Evolutionary conservation across 1,140 invertebrate genomes (phyloP), one percentile per base, ranked within the genome.

Genomic region (Probaryconus sp.): DNA sequence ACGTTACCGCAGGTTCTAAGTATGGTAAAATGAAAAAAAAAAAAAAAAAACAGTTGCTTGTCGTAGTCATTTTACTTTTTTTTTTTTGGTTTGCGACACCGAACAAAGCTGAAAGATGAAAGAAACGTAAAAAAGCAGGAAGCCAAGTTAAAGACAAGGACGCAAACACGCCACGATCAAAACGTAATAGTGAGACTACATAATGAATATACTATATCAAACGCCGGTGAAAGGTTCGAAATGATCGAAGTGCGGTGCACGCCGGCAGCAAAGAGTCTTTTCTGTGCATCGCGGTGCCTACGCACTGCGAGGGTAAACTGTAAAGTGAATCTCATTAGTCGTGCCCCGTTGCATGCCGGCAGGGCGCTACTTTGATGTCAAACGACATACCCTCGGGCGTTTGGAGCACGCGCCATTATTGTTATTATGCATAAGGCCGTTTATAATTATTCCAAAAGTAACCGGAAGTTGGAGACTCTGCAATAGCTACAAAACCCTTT

Each of bases 241-340:
- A 78, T 74, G 70, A 78, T 69, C 72, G 72, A 65, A 75, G 72
- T 72, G 60, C 69, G 65, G 43, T 71, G 71, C 37, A 50, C 47
- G 56, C 60, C 56, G 64, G 33, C 67, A 78, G 72, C 68, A 78
- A 73, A 75, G 67, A 76, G 72, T 71, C 72, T 78, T 77, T 77
- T 74, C 67, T 78, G 76, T 75, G 56, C 68, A 72, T 55, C 47
- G 53, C 53, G 69, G 73, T 74, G 63, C 73, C 61, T 67, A 63
- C 64, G 75, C 68, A 63, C 45, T 48, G 76, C 70, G 68, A 78
- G 78, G 64, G 79, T 79, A 81, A 82, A 81, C 79, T 79, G 81
- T 83, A 85, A 86, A 86, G 84, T 87, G 85, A 87, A 87, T 87
- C 84, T 86, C 84, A 87, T 87, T 87, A 86, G 83, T 86, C 79